Evolutionary conservation across 2,797 vertebrate species (phyloP).

Genomic region (Urocyon cinereoargenteus): DNA sequence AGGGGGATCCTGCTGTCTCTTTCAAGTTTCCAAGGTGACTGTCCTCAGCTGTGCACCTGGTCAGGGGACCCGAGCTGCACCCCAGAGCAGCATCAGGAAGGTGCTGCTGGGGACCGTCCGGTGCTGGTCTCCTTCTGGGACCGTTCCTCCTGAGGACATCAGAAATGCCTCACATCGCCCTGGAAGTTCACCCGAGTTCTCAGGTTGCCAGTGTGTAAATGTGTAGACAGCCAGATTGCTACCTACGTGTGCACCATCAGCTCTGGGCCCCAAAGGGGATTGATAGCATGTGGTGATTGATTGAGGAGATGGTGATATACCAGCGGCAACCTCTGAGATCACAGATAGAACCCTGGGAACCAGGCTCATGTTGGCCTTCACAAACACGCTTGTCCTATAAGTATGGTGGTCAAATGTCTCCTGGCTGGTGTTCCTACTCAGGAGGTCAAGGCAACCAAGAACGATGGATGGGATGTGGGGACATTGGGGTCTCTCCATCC

Average conservation of each 20-base stretch:
- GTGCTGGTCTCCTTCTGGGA: not conserved
- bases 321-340: constrained; percentile 62
- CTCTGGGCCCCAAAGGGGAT: not conserved
- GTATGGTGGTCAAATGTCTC: constrained; percentile 81
- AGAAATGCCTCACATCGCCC: fast-evolving
- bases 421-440: not conserved
- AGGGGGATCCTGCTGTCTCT: fast-evolving
- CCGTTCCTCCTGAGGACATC: not conserved
- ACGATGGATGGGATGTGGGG: not conserved
- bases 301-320: constrained; percentile 50
- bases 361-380: not conserved
- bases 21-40: fast-evolving
- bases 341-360: constrained; percentile 40
- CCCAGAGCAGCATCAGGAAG: not conserved
- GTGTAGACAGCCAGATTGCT: not conserved
- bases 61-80: not conserved
- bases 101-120: not conserved
- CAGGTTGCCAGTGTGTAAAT: not conserved
- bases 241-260: too few relatives aligned
- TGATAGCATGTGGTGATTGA: constrained; percentile 48
- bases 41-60: not conserved
- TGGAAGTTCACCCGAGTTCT: fast-evolving
- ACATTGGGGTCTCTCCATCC: not conserved
- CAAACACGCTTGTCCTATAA: not conserved
- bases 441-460: too few relatives aligned